Evolutionary conservation across 2,797 vertebrate genomes (phyloP).

Genomic region (Falco cherrug): DNA sequence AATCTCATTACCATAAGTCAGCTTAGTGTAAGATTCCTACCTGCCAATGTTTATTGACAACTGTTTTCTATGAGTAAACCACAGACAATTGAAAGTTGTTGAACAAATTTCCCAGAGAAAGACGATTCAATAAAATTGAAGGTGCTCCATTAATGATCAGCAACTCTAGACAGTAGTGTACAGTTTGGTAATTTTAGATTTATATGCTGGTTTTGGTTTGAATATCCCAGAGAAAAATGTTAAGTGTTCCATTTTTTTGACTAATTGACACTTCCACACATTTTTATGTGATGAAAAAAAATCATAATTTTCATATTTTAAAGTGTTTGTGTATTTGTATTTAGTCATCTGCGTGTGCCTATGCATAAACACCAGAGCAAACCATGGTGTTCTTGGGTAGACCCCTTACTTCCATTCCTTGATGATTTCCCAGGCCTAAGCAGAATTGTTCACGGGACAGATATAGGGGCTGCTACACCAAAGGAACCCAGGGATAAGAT

Average conservation of each 20-base stretch:
- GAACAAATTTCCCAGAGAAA: background rate
- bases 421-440: background rate
- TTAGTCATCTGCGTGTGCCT: background rate
- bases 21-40: background rate
- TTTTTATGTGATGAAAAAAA: background rate
- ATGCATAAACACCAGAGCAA: background rate
- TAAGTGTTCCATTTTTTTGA: background rate
- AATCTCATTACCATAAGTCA: background rate
- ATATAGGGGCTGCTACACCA: background rate
- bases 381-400: background rate
- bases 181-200: background rate
- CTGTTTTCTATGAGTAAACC: background rate
- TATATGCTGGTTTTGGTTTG: background rate
- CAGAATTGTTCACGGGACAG: background rate
- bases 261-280: background rate
- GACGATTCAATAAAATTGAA: background rate
- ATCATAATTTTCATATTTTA: fast-evolving
- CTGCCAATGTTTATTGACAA: background rate
- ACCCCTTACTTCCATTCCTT: background rate
- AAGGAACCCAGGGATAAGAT: fast-evolving
- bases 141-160: background rate
- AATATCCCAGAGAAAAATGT: background rate
- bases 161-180: background rate
- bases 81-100: background rate
- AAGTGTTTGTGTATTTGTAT: background rate